Evolutionary conservation across 1,140 invertebrate genomes (phyloP).

Genomic region (Acromyrmex echinatior): DNA sequence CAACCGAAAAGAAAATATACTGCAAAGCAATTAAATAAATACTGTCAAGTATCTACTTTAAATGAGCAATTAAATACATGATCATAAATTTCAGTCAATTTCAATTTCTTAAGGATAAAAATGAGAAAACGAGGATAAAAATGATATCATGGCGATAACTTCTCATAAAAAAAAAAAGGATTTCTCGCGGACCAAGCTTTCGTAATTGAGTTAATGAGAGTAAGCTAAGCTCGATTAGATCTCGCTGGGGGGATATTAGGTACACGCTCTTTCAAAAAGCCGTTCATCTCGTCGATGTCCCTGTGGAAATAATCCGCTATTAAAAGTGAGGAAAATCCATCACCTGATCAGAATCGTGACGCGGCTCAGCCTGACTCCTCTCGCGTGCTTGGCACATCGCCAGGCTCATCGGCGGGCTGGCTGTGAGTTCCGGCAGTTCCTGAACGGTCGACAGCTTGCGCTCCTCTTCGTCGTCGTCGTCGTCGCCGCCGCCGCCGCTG

Average conservation of each 20-base stretch:
- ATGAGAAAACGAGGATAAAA: background rate
- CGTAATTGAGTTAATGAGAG: background rate
- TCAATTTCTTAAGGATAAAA: background rate
- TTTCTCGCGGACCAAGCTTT: background rate
- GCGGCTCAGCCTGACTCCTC: conserved; percentile 27
- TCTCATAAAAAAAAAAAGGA: background rate
- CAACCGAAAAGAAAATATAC: background rate
- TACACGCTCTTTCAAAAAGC: background rate
- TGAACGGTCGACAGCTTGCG: conserved; percentile 73
- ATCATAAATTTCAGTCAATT: background rate
- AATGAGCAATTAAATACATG: background rate
- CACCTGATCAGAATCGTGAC: conserved; percentile 64
- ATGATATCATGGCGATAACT: background rate
- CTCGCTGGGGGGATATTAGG: background rate
- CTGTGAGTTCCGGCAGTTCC: conserved; percentile 70
- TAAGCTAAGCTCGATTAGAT: background rate
- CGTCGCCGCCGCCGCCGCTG: background rate
- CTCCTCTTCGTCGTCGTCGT: conserved; percentile 61
- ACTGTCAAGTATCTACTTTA: background rate
- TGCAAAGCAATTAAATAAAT: background rate
- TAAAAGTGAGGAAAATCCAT: conserved; percentile 49
- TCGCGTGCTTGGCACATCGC: conserved; percentile 54
- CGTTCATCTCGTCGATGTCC: background rate
- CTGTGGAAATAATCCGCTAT: too few relatives aligned
- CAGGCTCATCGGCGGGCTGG: conserved; percentile 53